A percentile compares a stretch with the other conserved stretches of the same genome.
phyloP scores from a whole-genome alignment of 2,888 invertebrate genomes.

The Danaus chrysippus region DNA sequence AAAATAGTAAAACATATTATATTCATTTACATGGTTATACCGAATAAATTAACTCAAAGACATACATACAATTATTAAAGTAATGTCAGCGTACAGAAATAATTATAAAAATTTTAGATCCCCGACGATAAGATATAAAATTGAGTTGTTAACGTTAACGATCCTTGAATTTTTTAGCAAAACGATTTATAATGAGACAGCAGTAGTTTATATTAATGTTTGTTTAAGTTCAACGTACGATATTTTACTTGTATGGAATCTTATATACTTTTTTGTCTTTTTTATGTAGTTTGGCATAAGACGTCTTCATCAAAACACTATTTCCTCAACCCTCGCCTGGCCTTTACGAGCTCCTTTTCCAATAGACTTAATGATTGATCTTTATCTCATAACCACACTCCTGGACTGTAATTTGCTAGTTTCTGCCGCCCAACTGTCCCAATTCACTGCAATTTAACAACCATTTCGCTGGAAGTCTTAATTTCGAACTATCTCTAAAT shows the following conservation, averaged over 20 bases:
- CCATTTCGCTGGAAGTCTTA: conserved; percentile 60
- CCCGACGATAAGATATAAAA: too few species aligned
- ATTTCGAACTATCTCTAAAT: conserved; percentile 38
- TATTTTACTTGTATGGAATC: not conserved
- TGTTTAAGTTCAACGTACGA: not conserved
- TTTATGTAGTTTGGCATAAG: not conserved
- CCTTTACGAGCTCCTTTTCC: conserved; percentile 53
- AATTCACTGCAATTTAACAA: conserved; percentile 69
- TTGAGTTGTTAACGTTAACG: not conserved
- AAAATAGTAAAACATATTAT: too few species aligned
- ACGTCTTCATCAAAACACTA: not conserved
- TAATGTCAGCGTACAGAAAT: not conserved
- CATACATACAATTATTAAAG: too few species aligned
- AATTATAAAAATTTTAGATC: not conserved
- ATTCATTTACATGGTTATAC: too few species aligned
- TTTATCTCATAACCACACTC: conserved; percentile 47
- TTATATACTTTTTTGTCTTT: too few species aligned
- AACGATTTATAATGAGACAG: not conserved
- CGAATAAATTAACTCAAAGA: too few species aligned
- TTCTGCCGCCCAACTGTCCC: conserved; percentile 71
- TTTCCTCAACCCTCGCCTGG: conserved; percentile 41
- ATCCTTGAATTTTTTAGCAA: not conserved
- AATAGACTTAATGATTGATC: conserved; percentile 60
- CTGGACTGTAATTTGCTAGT: conserved; percentile 72
- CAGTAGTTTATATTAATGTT: not conserved